phyloP scores from a whole-genome alignment of 2,797 vertebrate species.

The Ateles fusciceps region DNA sequence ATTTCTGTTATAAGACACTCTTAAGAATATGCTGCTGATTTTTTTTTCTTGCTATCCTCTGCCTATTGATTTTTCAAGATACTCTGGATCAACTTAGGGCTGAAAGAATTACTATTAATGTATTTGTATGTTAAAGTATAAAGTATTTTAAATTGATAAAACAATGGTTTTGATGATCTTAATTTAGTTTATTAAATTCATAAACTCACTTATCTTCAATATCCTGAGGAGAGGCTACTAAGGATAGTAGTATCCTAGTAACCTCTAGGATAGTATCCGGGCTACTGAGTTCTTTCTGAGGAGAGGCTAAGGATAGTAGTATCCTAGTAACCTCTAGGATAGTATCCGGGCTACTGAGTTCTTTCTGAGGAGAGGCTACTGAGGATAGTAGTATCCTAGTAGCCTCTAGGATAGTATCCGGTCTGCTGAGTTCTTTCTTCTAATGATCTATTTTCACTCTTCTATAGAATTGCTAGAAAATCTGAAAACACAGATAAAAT shows the following conservation, averaged over 20 bases:
- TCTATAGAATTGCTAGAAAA: background rate
- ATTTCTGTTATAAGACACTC: background rate
- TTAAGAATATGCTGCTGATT: background rate
- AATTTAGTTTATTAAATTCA: background rate
- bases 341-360: background rate
- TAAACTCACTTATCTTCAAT: background rate
- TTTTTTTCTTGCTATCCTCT: background rate
- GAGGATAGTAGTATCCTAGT: no score
- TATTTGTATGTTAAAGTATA: background rate
- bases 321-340: no score
- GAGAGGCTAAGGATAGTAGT: no score
- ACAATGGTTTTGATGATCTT: background rate
- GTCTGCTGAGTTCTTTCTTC: background rate
- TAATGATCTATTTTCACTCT: background rate
- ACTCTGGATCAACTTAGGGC: background rate
- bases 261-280: no score
- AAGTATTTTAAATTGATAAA: conserved; percentile 14
- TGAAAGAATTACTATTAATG: background rate
- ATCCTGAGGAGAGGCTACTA: background rate
- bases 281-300: background rate
- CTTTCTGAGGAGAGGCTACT: background rate
- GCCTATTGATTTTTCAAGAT: background rate
- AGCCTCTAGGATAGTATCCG: no score
- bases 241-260: no score
- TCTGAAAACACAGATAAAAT: conserved; percentile 21